These are phyloP conservation scores for Onychomys arenicola DNA, from an alignment of 2,797 vertebrate species.

Conservation along the genomic window DNA sequence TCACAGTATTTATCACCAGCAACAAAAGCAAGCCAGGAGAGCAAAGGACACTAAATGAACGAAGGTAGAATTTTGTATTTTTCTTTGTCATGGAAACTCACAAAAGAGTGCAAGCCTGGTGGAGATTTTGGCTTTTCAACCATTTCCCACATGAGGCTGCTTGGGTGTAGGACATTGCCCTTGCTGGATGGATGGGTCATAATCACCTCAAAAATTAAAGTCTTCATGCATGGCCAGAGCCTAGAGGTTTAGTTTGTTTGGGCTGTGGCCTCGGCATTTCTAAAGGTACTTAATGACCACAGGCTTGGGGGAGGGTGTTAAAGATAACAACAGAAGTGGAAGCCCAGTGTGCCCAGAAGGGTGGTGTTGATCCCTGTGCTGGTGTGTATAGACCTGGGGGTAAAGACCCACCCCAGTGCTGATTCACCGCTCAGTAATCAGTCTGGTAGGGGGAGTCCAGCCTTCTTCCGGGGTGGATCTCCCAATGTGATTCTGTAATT, in stretches of 20 bases:
- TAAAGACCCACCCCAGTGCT: neutral
- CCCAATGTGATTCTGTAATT: slow-evolving; percentile 57
- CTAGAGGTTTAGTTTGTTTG: neutral
- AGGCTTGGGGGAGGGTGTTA: no score
- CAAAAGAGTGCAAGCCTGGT: neutral
- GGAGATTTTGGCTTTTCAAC: neutral
- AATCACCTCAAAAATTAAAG: neutral
- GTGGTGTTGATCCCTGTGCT: neutral
- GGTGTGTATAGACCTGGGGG: no score
- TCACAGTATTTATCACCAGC: neutral
- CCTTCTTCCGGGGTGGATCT: neutral
- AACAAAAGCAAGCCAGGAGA: neutral
- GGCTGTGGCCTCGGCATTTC: neutral
- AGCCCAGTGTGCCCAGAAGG: neutral
- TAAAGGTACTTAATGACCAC: neutral
- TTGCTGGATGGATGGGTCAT: neutral
- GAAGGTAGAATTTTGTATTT: neutral
- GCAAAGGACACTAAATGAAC: neutral
- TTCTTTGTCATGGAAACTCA: neutral
- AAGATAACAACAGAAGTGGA: neutral
- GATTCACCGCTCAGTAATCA: slow-evolving; percentile 15
- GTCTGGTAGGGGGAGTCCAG: neutral
- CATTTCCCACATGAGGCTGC: neutral
- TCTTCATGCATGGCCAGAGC: neutral
- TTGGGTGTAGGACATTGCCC: neutral